Evolutionary conservation across 2,888 invertebrate genomes (phyloP), one percentile per base, ranked within the genome.

Genomic region (Scotopteryx bipunctaria): DNA sequence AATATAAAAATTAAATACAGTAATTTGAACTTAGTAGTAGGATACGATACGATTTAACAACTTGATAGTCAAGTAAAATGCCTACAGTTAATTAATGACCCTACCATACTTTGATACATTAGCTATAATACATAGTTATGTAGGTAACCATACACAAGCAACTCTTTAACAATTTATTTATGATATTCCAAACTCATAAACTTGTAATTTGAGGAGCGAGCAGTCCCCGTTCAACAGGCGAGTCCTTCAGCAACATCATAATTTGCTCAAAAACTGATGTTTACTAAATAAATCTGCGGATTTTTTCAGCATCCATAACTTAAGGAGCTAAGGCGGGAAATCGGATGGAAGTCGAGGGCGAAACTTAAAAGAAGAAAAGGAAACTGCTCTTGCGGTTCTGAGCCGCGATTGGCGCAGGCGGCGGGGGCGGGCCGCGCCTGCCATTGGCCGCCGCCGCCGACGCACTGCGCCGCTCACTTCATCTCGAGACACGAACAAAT

Each of bases 281-380:
- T 81, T 78, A 75, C 81, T 84, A 85, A 84, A 86, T 85, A 86
- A 87, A 84, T 86, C 83, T 79, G 76, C 65, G 71, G 70, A 80
- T 82, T 85, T 86, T 88, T 87, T 83, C 82, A 79, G 68, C 83
- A 74, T 81, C 83, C 83, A 84, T 86, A 84, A 83, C 75, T 86
- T 82, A 81, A 83, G 82, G 76, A 85, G 79, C 65, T 67, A 69
- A 86, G 81, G 86, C 88, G 89, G 88, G 87, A 90, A 90, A 90
- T 87, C 88, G 84, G 86, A 86, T 86, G 88, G 85, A 87, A 88
- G 86, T 84, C 65, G 83, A 86, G 78, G 87, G 84, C 84, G 86
- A 79, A 87, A 84, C 83, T 87, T 87, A 88, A 86, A 88, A 89
- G n/a, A n/a, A n/a, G n/a, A 88, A 89, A 90, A 88, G 86, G 88